Evolutionary conservation across 1,140 invertebrate species (phyloP).

Genomic region (Nasonia longicornis): DNA sequence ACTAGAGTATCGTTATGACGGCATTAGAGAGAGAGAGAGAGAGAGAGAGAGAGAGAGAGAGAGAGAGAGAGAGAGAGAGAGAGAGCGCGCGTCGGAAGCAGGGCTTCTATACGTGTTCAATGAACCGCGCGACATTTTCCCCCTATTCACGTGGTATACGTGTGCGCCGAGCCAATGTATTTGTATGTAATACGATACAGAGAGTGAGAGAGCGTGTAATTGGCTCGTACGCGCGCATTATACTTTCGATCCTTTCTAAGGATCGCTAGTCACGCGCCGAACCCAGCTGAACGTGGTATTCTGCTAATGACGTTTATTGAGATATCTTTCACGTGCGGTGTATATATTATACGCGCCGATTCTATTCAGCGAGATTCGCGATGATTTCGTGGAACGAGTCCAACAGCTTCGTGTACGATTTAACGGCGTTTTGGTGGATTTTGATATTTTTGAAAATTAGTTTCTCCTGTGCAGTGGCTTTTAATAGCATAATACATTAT

Average conservation of each 20-base stretch:
- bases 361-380: too few relatives aligned
- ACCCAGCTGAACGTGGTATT: background rate
- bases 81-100: background rate
- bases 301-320: slow-evolving; percentile 28
- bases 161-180: background rate
- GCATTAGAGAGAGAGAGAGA: background rate
- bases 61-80: too few relatives aligned
- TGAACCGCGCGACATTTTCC: background rate
- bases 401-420: too few relatives aligned
- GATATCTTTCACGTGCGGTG: slow-evolving; percentile 6
- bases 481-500: too few relatives aligned
- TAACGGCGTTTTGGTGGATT: too few relatives aligned
- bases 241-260: slow-evolving; percentile 6
- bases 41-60: too few relatives aligned
- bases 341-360: too few relatives aligned
- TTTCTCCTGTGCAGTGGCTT: too few relatives aligned
- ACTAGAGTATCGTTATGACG: background rate
- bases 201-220: background rate
- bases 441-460: too few relatives aligned
- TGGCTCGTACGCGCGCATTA: background rate
- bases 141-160: background rate
- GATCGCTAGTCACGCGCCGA: slow-evolving; percentile 11
- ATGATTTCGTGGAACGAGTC: too few relatives aligned
- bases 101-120: background rate
- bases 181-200: background rate